These are phyloP conservation scores for Mesitornis unicolor DNA, from an alignment of 2,113 vertebrate genomes.

Conservation along the genomic window DNA sequence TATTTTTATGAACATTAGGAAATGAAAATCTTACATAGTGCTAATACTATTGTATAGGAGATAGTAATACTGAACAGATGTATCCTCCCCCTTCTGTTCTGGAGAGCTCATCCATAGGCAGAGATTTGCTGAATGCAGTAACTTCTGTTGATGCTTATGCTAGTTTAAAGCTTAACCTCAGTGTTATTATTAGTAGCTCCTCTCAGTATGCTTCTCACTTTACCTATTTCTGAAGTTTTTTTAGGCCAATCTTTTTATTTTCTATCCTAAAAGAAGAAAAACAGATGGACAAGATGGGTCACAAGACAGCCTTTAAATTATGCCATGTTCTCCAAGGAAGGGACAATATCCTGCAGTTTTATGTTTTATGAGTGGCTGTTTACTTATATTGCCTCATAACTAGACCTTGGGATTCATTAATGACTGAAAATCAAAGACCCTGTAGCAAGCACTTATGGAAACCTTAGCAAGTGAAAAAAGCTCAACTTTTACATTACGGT, in stretches of 20 bases:
- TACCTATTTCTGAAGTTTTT: neutral
- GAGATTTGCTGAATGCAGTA: neutral
- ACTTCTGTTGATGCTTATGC: neutral
- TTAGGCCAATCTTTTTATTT: neutral
- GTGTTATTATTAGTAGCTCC: neutral
- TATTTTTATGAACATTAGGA: neutral
- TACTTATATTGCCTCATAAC: conserved; percentile 4
- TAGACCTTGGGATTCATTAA: neutral
- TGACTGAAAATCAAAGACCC: neutral
- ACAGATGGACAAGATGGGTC: neutral
- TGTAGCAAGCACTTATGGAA: neutral
- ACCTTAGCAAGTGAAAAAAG: neutral
- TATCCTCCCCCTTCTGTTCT: neutral
- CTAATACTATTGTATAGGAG: neutral
- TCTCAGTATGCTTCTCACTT: neutral
- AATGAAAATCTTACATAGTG: fast-evolving
- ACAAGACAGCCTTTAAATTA: neutral
- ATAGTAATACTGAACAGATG: neutral
- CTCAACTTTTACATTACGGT: neutral
- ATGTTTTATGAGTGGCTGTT: neutral
- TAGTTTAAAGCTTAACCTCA: neutral
- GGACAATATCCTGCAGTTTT: neutral
- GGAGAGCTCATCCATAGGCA: neutral
- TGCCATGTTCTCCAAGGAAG: neutral
- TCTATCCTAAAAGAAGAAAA: neutral